phyloP scores from a whole-genome alignment of 2,888 invertebrate genomes.

The Yponomeuta malinellus region DNA sequence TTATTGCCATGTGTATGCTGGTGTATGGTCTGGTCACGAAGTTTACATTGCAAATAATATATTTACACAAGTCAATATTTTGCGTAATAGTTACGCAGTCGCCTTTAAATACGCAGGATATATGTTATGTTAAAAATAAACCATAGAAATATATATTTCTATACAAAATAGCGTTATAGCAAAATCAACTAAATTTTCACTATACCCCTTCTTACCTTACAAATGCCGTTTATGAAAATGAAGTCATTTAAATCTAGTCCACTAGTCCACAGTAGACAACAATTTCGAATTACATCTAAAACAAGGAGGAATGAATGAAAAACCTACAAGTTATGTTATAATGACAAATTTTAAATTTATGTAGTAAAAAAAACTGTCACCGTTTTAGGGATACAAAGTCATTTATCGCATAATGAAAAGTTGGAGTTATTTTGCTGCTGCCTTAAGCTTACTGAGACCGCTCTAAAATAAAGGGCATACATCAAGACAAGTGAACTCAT shows the following conservation, averaged over 20 bases:
- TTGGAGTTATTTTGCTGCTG: slow-evolving; percentile 3
- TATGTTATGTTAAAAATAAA: slow-evolving; percentile 29
- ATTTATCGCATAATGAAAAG: not conserved
- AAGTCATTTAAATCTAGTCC: slow-evolving; percentile 20
- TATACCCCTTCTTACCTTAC: slow-evolving; percentile 20
- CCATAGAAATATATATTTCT: slow-evolving; percentile 46
- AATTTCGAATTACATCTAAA: slow-evolving; percentile 54
- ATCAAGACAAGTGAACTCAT: not conserved
- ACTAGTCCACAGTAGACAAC: slow-evolving; percentile 34
- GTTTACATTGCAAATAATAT: slow-evolving; percentile 23
- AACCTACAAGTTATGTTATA: slow-evolving; percentile 29
- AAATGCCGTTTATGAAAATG: slow-evolving; percentile 31
- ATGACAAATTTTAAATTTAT: slow-evolving; percentile 25
- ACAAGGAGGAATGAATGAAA: slow-evolving; percentile 65
- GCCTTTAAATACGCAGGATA: slow-evolving; percentile 37
- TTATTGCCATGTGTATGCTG: not conserved
- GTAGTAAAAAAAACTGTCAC: slow-evolving; percentile 12
- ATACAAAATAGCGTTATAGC: slow-evolving; percentile 42
- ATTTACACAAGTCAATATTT: slow-evolving; percentile 61
- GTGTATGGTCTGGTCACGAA: not conserved
- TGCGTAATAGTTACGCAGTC: slow-evolving; percentile 44
- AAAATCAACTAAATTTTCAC: slow-evolving; percentile 38
- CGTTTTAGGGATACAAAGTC: not conserved
- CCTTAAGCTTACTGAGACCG: not conserved
- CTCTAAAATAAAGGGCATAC: not conserved